Base-by-base conservation (phyloP, 2,888 invertebrate genomes). In the Therioaphis trifolii region DNA sequence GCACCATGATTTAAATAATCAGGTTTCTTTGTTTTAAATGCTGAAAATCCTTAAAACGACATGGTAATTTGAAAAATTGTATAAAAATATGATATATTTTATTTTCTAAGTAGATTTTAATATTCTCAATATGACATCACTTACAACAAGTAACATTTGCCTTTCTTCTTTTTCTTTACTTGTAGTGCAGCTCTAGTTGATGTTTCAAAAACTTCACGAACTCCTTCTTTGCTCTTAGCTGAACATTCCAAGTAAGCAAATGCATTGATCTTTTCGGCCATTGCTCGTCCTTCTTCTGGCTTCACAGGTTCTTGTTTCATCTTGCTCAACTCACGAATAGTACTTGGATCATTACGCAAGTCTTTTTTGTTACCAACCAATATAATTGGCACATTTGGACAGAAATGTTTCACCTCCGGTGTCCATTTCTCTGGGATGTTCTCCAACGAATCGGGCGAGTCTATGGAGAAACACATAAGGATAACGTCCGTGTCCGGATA, bases 361-460 rank as follows among this genome's bases (percentile, higher is more conserved):
- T 98, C 97, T 91, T 96, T 97, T 90, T 99, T 99, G 92, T 98
- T 99, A 87, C 99, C 99, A 88, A 99, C 99, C 88, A 99, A 92
- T 88, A 99, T 98, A 87, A 99, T 98, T 88, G 99, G 99, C 88
- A 99, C 98, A 90, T 97, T 98, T 86, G 99, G 98, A 91, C 99
- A 99, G 91, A 99, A 99, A 91, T 99, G 99, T 90, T 96, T 96
- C 86, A 96, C 97, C 91, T 99, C 99, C 74, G 99, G 99, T 86
- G 97, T 98, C 99, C 99, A 99, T 91, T 99, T 99, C 91, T 99
- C 99, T 86, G 97, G 96, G 90, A 99, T 98, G 92, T 99, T 99
- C 91, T 98, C 98, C 90, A 99, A 92, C 88, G 98, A 98, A 91
- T 99, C 99, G 84, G 98, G 99, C 88, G 97, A 98, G 90, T 98